A percentile compares a stretch with the other conserved stretches of the same genome.
Evolutionary conservation across 2,888 invertebrate species (phyloP).

Genomic region (Scaptomyza reducta): DNA sequence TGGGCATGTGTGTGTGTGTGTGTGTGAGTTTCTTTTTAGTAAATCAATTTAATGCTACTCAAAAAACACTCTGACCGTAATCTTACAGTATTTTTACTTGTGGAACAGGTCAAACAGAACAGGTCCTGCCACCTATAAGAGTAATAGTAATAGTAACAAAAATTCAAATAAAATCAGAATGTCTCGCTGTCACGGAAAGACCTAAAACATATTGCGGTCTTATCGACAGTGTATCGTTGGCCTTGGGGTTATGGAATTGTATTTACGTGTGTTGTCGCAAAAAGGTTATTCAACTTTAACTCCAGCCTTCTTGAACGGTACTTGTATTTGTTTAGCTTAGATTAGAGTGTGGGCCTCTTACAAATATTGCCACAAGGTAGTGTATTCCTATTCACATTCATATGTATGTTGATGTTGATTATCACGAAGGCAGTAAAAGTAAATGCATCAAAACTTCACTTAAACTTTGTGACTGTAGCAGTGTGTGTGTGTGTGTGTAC

Average conservation of each 20-base stretch:
- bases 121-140: background rate
- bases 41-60: conserved; percentile 74
- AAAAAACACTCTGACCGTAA: conserved; percentile 31
- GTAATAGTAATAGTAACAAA: background rate
- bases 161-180: background rate
- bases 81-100: too few relatives aligned
- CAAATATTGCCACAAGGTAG: conserved; percentile 68
- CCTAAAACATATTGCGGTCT: too few relatives aligned
- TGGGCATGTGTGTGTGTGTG: conserved; percentile 27
- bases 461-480: background rate
- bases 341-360: conserved; percentile 61
- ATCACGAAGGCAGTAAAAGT: conserved; percentile 40
- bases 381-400: conserved; percentile 44
- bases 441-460: conserved; percentile 6
- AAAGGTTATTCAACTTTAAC: conserved; percentile 61
- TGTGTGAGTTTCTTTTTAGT: conserved; percentile 61
- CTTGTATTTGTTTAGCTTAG: conserved; percentile 70
- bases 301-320: conserved; percentile 4
- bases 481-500: conserved; percentile 10
- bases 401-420: conserved; percentile 56
- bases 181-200: background rate
- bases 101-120: too few relatives aligned
- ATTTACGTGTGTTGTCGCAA: conserved; percentile 25
- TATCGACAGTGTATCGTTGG: conserved; percentile 28
- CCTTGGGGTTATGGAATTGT: background rate